phyloP scores from a whole-genome alignment of 2,797 vertebrate genomes.

The Avahi laniger region DNA sequence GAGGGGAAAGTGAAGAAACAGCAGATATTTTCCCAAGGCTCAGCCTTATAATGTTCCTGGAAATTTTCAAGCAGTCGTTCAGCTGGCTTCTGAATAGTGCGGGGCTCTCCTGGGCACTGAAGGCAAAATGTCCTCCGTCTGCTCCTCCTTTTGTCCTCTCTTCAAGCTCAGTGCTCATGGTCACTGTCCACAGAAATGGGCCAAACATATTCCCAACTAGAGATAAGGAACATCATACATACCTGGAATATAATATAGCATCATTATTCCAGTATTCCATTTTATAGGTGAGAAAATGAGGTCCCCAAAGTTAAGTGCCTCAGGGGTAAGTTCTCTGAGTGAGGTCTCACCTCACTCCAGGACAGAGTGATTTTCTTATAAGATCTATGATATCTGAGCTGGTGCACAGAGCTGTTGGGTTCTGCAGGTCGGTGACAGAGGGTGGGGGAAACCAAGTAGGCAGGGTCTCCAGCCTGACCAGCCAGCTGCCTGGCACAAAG shows the following conservation, averaged over 20 bases:
- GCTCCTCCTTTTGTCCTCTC: neutral
- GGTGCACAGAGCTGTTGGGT: neutral
- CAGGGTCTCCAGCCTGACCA: neutral
- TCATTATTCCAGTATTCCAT: neutral
- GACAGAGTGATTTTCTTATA: neutral
- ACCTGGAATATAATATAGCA: neutral
- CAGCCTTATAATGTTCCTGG: conserved; percentile 44
- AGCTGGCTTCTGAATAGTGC: neutral
- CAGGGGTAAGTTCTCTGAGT: neutral
- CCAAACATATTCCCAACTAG: neutral
- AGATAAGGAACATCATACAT: neutral
- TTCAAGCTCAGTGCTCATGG: neutral
- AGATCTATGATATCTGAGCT: neutral
- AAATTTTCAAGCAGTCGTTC: conserved; percentile 48
- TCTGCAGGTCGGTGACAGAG: neutral
- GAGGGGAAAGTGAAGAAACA: conserved; percentile 6
- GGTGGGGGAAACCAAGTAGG: neutral
- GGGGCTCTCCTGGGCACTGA: neutral
- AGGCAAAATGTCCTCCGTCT: neutral
- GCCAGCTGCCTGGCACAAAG: neutral
- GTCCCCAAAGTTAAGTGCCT: neutral
- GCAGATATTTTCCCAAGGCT: conserved; percentile 46
- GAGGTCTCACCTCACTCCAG: neutral
- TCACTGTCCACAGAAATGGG: neutral
- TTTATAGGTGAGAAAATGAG: conserved; percentile 28